A percentile compares a stretch with the other conserved stretches of the same genome.
Conservation (phyloP, 2,797 vertebrate species). For the Poeciliopsis paucimaculata region DNA sequence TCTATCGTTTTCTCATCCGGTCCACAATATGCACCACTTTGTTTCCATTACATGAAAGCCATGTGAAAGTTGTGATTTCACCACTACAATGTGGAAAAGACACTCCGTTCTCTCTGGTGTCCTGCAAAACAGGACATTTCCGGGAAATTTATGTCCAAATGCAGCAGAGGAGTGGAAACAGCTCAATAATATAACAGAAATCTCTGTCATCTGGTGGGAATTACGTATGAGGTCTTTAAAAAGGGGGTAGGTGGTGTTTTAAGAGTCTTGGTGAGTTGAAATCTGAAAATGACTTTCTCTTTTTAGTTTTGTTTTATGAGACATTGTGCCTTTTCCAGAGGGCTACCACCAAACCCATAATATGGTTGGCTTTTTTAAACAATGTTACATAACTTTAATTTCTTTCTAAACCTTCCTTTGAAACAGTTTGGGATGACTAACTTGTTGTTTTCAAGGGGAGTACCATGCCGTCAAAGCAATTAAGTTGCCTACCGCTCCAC, state of each 20-base stretch:
- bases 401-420: conserved; percentile 56
- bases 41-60: background rate
- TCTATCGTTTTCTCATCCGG: background rate
- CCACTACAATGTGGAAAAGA: background rate
- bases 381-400: conserved; percentile 76
- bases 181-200: conserved; percentile 72
- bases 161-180: conserved; percentile 66
- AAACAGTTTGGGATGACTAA: conserved; percentile 45
- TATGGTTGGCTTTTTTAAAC: conserved; percentile 68
- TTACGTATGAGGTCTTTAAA: conserved; percentile 71
- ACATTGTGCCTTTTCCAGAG: conserved; percentile 70
- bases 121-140: background rate
- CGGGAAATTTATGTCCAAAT: conserved; percentile 63
- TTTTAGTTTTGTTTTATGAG: conserved; percentile 72
- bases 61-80: background rate
- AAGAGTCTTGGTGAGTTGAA: conserved; percentile 68
- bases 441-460: conserved; percentile 57
- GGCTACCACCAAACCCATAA: conserved; percentile 79
- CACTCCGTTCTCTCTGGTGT: background rate
- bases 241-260: conserved; percentile 67
- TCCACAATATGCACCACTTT: background rate
- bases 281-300: conserved; percentile 65
- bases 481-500: conserved; percentile 33
- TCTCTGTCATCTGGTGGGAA: conserved; percentile 66
- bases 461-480: conserved; percentile 45